These are phyloP conservation scores for Achroia grisella DNA, from an alignment of 1,140 invertebrate genomes.

Conservation along the genomic window DNA sequence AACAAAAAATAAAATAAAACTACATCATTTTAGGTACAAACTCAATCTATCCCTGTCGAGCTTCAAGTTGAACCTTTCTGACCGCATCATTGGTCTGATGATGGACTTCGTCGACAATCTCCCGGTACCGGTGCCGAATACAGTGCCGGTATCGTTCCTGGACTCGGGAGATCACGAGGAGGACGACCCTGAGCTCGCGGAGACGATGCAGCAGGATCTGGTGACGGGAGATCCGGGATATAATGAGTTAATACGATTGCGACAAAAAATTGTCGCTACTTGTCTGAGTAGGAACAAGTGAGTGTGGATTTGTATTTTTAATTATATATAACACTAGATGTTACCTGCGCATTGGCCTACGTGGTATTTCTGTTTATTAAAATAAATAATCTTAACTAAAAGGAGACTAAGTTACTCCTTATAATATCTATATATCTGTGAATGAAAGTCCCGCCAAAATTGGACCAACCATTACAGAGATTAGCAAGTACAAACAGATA, in stretches of 20 bases:
- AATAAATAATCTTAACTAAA: too few species aligned
- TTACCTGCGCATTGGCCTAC: too few species aligned
- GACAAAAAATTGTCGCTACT: slow-evolving; percentile 65
- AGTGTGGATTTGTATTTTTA: slow-evolving; percentile 8
- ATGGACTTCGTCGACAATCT: slow-evolving; percentile 82
- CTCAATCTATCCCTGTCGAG: slow-evolving; percentile 82
- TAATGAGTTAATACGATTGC: slow-evolving; percentile 51
- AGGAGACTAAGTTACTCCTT: too few species aligned
- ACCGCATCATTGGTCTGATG: slow-evolving; percentile 79
- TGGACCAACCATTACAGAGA: too few species aligned
- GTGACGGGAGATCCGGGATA: slow-evolving; percentile 55
- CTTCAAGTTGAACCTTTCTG: slow-evolving; percentile 86
- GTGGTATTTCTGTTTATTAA: too few species aligned
- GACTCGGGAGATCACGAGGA: slow-evolving; percentile 58
- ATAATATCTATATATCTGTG: too few species aligned
- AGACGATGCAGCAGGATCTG: slow-evolving; percentile 37
- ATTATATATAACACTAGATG: not conserved
- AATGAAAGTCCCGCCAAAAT: too few species aligned
- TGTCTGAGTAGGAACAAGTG: slow-evolving; percentile 67
- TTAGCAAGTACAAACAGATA: too few species aligned
- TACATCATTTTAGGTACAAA: slow-evolving; percentile 78
- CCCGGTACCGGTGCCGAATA: slow-evolving; percentile 72
- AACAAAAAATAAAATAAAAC: too few species aligned
- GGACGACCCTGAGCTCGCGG: slow-evolving; percentile 38
- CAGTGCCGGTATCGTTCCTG: slow-evolving; percentile 62